A percentile compares a stretch with the other conserved stretches of the same genome.
Conservation (phyloP, 2,888 invertebrate genomes). For the Coelinius sp. region DNA sequence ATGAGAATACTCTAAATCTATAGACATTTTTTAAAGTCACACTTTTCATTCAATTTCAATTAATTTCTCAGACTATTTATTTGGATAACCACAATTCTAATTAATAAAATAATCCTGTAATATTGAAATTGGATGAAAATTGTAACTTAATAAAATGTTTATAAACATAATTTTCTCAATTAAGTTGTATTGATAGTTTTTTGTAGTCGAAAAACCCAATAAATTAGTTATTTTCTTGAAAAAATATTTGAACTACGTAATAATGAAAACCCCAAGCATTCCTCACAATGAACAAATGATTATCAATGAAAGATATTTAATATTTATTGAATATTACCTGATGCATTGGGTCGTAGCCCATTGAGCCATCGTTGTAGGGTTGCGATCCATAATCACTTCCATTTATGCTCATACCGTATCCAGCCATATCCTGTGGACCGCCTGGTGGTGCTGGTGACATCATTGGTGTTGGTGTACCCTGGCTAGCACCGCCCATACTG, state of each 20-base stretch:
- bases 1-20: no score
- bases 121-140: no score
- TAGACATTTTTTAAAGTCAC: no score
- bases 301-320: not conserved
- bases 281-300: not conserved
- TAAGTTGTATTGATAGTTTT: not conserved
- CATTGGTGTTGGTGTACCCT: constrained; percentile 93
- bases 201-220: not conserved
- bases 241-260: not conserved
- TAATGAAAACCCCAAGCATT: not conserved
- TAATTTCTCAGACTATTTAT: no score
- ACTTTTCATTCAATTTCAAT: no score
- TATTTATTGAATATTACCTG: constrained; percentile 76
- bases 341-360: constrained; percentile 94
- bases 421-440: constrained; percentile 87
- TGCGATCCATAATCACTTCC: constrained; percentile 88
- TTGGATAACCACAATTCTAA: no score
- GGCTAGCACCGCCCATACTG: constrained; percentile 87
- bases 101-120: no score
- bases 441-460: constrained; percentile 92
- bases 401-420: constrained; percentile 92
- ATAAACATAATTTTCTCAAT: not conserved
- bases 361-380: constrained; percentile 89
- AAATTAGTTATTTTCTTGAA: not conserved
- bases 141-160: no score